Evolutionary conservation across 2,888 invertebrate genomes (phyloP).

Genomic region (Tuta absoluta): DNA sequence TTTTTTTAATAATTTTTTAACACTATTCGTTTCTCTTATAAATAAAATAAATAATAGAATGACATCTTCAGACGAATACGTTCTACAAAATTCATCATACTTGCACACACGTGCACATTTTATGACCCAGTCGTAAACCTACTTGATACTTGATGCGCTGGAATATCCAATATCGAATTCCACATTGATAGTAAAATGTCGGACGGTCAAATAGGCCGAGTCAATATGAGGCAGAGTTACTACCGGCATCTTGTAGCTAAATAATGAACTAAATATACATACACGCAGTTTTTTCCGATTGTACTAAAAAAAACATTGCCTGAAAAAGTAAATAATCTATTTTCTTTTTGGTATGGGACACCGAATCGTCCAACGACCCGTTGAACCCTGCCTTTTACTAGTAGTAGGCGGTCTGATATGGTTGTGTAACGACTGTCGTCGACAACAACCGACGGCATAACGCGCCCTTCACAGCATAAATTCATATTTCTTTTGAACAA

Average conservation of each 20-base stretch:
- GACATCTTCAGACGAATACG: not conserved
- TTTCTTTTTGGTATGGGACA: no score
- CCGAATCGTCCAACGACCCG: no score
- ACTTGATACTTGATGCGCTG: not conserved
- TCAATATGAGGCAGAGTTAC: slow-evolving; percentile 37
- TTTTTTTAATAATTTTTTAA: no score
- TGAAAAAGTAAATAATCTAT: no score
- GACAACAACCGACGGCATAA: no score
- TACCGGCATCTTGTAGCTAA: slow-evolving; percentile 52
- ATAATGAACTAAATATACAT: slow-evolving; percentile 53
- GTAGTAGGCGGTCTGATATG: no score
- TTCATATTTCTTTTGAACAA: no score
- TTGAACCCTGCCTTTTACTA: no score
- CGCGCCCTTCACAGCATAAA: no score
- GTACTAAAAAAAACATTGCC: not conserved
- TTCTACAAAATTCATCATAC: not conserved
- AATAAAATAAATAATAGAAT: no score
- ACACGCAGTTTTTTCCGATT: slow-evolving; percentile 39
- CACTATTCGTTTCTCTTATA: no score
- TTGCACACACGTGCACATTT: not conserved
- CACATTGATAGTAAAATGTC: slow-evolving; percentile 43
- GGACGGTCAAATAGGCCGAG: slow-evolving; percentile 16
- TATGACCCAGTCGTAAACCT: slow-evolving; percentile 5
- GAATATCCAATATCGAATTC: not conserved
- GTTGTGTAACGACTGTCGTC: no score